Base-by-base conservation (phyloP, 2,113 vertebrate species). In the Pterocles orientalis region DNA sequence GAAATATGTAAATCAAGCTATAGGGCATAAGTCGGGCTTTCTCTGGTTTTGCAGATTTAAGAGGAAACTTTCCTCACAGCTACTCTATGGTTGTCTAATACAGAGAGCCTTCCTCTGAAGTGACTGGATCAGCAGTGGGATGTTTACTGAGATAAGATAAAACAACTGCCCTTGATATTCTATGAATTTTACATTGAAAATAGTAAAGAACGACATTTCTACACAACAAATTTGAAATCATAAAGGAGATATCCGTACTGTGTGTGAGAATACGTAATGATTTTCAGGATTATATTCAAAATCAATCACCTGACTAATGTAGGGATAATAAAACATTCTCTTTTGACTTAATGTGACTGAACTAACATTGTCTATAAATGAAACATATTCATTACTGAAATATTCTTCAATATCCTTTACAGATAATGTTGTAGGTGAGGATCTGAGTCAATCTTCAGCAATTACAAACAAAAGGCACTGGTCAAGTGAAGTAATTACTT, bases 341-440 rank as follows among this genome's bases (percentile, higher is more conserved):
- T 76, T 75, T 73, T 95, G 54, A 48, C 39, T 72, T 66, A 82
- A 58, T 65, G 31, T 86, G 56, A 80, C 53, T 95, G 91, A 61
- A 43, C 70, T 86, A 16, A 39, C 54, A 47, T 71, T 88, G 33
- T 28, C 60, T 85, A 58, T 54, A 80, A 87, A 91, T 73, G 48
- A 73, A 94, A 70, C 11, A 39, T 75, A 81, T n/a, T 41, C 10
- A 20, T 93, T 86, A 58, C 19, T 91, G 68, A 94, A 92, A 66
- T 79, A 50, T 14, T 88, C 72, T 93, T 94, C 60, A 86, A 29
- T 68, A 69, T 83, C 34, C 43, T 60, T 70, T 75, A 51, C 24
- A 94, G 77, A 82, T 88, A 94, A 91, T 83, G 73, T 86, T 68
- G 58, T 85, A 79, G 36, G 36, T 90, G 61, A 95, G 51, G 51